These are phyloP conservation scores for Eledona agricola DNA, from an alignment of 2,888 invertebrate species.

Conservation along the genomic window DNA sequence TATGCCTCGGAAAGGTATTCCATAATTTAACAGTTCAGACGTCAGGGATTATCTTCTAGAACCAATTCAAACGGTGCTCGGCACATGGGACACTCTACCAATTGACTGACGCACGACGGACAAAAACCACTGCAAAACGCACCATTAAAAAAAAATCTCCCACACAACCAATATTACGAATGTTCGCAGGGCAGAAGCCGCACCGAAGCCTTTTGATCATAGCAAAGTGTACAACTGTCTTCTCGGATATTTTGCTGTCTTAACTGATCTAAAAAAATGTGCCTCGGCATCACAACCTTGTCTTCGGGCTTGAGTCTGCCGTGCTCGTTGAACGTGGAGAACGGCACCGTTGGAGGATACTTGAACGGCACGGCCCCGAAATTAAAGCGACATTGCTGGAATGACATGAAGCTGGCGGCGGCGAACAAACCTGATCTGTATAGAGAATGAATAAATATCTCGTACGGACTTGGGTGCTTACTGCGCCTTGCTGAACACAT, in stretches of 20 bases:
- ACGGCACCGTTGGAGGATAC: slow-evolving; percentile 80
- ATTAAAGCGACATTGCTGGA: slow-evolving; percentile 94
- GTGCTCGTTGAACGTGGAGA: slow-evolving; percentile 79
- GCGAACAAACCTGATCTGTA: slow-evolving; percentile 88
- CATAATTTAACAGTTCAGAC: slow-evolving; percentile 3
- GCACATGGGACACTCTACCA: slow-evolving; percentile 90
- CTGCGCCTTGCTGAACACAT: slow-evolving; percentile 81
- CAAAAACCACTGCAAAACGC: slow-evolving; percentile 80
- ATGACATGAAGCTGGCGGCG: slow-evolving; percentile 96
- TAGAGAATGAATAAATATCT: slow-evolving; percentile 10
- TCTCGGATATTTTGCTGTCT: slow-evolving; percentile 78
- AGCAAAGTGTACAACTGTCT: slow-evolving; percentile 89
- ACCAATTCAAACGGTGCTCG: slow-evolving; percentile 71
- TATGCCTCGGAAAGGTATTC: slow-evolving; percentile 22
- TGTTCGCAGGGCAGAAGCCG: slow-evolving; percentile 84
- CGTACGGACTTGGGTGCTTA: slow-evolving; percentile 58
- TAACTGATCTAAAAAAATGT: slow-evolving; percentile 79
- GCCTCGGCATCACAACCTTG: slow-evolving; percentile 82
- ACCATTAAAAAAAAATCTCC: slow-evolving; percentile 6
- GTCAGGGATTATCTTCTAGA: slow-evolving; percentile 63
- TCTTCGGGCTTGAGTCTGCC: slow-evolving; percentile 79
- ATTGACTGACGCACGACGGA: slow-evolving; percentile 76
- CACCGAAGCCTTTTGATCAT: slow-evolving; percentile 79
- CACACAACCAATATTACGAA: slow-evolving; percentile 69
- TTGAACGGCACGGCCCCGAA: slow-evolving; percentile 85